Evolutionary conservation across 2,113 vertebrate species (phyloP), one percentile per base, ranked within the genome.

Genomic region (Ctenodactylus gundi): DNA sequence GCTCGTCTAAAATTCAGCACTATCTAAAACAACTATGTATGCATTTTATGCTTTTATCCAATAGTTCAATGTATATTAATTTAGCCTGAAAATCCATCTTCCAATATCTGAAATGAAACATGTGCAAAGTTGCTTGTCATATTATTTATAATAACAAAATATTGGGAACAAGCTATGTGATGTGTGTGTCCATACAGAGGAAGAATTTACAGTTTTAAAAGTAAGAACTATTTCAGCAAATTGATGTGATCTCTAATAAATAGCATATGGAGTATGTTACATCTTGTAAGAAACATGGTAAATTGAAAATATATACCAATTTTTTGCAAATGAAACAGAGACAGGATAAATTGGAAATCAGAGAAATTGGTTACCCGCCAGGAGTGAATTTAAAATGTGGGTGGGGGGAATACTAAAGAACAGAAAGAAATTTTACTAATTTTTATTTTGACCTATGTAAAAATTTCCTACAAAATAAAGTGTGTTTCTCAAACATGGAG

Each of bases 81-180:
- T 90, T 62, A 83, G 25, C 64, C 55, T 78, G 53, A 88, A 91
- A 27, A 46, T 46, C 4, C 49, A 72, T 70, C 46, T 82, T 29
- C 23, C 41, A 93, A 77, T 62, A 83, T 53, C 68, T 4, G 3
- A 87, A 49, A 77, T 4, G 3, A 87, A 49, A 49, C 62, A 62
- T n/a, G 11, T 21, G 55, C 10, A 36, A 18, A 2, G 1, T 72
- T 70, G 53, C 58, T 64, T 55, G 9, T 29, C 60, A 20, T 27
- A 62, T 78, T 86, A 65, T n/a, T 90, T 87, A 88, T 49, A 77
- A 90, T 31, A 67, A 73, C 9, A 95, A 91, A 86, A 68, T 92
- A 36, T 49, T 70, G 53, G 17, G 1, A 70, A 36, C 21, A 64
- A 80, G 11, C 44, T 46, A 46, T 60, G 55, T 64, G 31, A 62